Evolutionary conservation across 2,888 invertebrate species (phyloP).

Genomic region (Penaeus monodon): DNA sequence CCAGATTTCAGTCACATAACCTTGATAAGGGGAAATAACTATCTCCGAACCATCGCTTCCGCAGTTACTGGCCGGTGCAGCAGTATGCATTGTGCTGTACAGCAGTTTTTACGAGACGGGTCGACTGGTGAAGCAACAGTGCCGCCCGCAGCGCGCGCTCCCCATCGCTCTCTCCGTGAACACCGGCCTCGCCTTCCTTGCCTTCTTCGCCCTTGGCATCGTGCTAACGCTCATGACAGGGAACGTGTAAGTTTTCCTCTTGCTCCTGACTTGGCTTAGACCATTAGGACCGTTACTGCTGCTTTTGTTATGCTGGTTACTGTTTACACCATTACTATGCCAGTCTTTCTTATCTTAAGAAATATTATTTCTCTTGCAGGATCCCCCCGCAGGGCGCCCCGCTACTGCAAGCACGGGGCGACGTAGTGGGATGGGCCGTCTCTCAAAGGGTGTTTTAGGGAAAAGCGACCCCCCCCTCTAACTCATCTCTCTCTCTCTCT

Average conservation of each 20-base stretch:
- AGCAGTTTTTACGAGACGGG: slow-evolving; percentile 37
- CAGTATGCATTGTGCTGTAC: slow-evolving; percentile 35
- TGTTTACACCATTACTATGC: neutral
- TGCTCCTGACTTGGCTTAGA: neutral
- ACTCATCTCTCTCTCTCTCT: neutral
- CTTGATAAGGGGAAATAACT: too few relatives aligned
- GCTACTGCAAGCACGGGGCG: slow-evolving; percentile 40
- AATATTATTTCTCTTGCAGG: neutral
- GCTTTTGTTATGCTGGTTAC: too few relatives aligned
- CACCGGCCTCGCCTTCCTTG: slow-evolving; percentile 70
- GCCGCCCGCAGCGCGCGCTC: slow-evolving; percentile 31
- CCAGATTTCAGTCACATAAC: too few relatives aligned
- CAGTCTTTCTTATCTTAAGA: neutral
- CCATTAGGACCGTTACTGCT: neutral
- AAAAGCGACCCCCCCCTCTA: neutral
- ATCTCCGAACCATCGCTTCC: too few relatives aligned
- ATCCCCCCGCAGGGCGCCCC: slow-evolving; percentile 42
- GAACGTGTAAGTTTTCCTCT: slow-evolving; percentile 69
- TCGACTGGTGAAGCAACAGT: slow-evolving; percentile 30
- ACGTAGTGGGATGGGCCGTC: slow-evolving; percentile 32
- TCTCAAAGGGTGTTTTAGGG: too few relatives aligned
- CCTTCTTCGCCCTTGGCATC: slow-evolving; percentile 67
- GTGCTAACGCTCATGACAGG: slow-evolving; percentile 72
- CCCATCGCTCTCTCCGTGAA: slow-evolving; percentile 68
- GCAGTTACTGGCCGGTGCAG: slow-evolving; percentile 48